A percentile compares a stretch with the other conserved stretches of the same genome.
Conservation (phyloP, 1,140 invertebrate genomes). For the Conus ventricosus region DNA sequence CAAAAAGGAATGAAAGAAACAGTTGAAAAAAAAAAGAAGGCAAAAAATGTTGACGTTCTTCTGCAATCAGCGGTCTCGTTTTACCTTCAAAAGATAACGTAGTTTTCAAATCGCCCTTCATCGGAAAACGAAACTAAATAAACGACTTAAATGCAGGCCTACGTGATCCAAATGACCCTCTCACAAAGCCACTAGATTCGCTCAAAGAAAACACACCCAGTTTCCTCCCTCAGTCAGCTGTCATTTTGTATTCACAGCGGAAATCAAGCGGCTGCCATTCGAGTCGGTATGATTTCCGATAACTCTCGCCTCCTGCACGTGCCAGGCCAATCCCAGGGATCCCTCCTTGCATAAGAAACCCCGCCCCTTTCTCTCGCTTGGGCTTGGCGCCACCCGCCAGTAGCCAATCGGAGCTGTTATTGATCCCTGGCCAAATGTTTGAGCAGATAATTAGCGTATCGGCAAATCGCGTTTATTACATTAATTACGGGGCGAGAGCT, state of each 20-base stretch:
- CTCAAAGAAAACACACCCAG: neutral
- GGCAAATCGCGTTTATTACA: constrained; percentile 44
- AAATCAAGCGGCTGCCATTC: neutral
- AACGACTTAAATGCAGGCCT: neutral
- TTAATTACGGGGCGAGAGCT: constrained; percentile 43
- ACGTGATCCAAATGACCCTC: too few relatives aligned
- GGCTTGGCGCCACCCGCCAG: constrained; percentile 18
- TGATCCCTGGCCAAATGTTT: constrained; percentile 41
- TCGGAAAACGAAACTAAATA: neutral
- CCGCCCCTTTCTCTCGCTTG: constrained; percentile 11
- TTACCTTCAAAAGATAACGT: neutral
- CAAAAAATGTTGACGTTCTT: neutral
- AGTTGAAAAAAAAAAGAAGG: too few relatives aligned
- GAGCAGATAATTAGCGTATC: constrained; percentile 41
- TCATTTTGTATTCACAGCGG: neutral
- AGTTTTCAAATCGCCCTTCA: neutral
- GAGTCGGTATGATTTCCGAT: neutral
- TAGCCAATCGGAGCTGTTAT: constrained; percentile 38
- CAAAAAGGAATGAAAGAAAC: too few relatives aligned
- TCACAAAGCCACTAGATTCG: neutral
- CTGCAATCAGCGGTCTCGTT: neutral
- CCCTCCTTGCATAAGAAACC: neutral
- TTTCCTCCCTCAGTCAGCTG: neutral
- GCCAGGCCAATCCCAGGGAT: neutral
- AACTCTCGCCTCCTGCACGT: neutral